These are phyloP conservation scores for Actinia equina DNA, from an alignment of 64 coral and sea anemone species.

Conservation along the genomic window DNA sequence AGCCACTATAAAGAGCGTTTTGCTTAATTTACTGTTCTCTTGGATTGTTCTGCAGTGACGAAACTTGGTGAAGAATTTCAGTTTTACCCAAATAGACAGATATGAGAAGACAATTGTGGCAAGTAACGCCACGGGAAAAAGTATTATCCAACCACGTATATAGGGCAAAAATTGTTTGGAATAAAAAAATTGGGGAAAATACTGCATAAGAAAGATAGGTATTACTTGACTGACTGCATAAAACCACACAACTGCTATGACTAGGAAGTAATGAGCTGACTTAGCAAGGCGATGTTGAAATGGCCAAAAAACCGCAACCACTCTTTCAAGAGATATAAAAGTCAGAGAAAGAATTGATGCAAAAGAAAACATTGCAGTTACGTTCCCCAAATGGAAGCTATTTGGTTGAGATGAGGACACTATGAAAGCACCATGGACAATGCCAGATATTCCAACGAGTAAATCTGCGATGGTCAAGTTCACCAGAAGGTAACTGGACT, in stretches of 20 bases:
- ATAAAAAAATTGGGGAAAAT: not conserved
- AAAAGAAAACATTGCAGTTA: not conserved
- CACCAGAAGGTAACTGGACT: not conserved
- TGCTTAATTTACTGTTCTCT: too few species aligned
- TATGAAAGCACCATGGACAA: too few species aligned
- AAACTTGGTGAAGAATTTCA: not conserved
- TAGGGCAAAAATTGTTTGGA: not conserved
- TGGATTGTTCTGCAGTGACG: too few species aligned
- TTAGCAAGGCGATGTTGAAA: not conserved
- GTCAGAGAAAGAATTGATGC: not conserved
- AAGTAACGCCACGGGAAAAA: not conserved
- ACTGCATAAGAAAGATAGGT: not conserved
- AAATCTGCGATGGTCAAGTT: not conserved
- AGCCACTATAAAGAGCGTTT: too few species aligned
- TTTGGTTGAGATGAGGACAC: not conserved
- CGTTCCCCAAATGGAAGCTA: not conserved
- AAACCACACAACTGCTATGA: not conserved
- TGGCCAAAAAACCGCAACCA: not conserved
- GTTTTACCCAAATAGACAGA: not conserved
- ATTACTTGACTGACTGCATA: too few species aligned
- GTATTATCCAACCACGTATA: not conserved
- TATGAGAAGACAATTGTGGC: not conserved
- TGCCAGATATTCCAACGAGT: not conserved
- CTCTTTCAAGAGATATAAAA: not conserved
- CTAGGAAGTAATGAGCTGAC: not conserved